phyloP scores from a whole-genome alignment of 2,888 invertebrate species.

The Pseudanteris insignis region DNA sequence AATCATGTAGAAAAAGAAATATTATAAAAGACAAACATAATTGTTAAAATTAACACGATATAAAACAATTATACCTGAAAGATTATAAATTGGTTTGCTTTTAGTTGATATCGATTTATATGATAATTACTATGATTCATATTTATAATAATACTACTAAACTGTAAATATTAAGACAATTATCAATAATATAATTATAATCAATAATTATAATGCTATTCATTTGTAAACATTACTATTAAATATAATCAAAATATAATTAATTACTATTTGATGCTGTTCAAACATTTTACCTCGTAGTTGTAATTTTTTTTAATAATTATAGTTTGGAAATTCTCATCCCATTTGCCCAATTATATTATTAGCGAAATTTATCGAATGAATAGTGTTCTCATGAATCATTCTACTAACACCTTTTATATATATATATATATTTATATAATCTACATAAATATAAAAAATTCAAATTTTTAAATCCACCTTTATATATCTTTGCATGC shows the following conservation, averaged over 20 bases:
- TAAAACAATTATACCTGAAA: not conserved
- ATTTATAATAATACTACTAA: slow-evolving; percentile 54
- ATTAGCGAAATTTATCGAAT: no score
- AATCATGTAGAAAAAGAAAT: not conserved
- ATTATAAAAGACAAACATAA: no score
- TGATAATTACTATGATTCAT: slow-evolving; percentile 52
- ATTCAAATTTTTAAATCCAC: slow-evolving; percentile 18
- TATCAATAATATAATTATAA: slow-evolving; percentile 43
- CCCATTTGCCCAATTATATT: no score
- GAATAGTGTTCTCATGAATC: no score
- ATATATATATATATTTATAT: no score
- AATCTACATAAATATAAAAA: slow-evolving; percentile 1
- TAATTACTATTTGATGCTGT: slow-evolving; percentile 42
- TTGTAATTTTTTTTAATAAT: no score
- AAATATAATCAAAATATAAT: slow-evolving; percentile 64
- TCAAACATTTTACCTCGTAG: no score
- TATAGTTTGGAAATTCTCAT: no score
- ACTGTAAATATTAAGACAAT: slow-evolving; percentile 54
- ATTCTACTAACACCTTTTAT: no score
- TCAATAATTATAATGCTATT: slow-evolving; percentile 58
- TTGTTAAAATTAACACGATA: no score
- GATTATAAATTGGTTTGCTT: slow-evolving; percentile 43
- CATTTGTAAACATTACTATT: slow-evolving; percentile 63
- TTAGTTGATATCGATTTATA: slow-evolving; percentile 51
- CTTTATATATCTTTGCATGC: slow-evolving; percentile 31